These are phyloP conservation scores for Microctonus aethiopoides DNA, from an alignment of 2,888 invertebrate genomes.

Conservation along the genomic window DNA sequence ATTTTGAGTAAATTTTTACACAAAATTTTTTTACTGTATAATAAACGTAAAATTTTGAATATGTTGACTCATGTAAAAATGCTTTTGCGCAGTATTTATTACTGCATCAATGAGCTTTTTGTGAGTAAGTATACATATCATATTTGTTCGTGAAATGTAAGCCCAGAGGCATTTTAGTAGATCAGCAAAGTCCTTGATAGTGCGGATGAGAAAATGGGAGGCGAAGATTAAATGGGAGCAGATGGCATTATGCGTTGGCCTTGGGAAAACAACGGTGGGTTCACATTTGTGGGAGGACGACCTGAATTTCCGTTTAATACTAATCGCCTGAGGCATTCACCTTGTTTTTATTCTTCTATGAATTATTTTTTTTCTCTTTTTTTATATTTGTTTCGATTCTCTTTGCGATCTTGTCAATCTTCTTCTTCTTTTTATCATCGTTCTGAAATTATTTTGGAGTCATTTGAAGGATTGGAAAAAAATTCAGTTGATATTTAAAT, in stretches of 20 bases:
- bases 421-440: too few species aligned
- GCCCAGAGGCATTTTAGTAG: constrained; percentile 10
- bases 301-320: constrained; percentile 32
- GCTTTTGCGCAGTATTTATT: background rate
- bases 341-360: constrained; percentile 9
- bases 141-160: constrained; percentile 9
- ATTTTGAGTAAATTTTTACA: too few species aligned
- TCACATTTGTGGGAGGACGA: constrained; percentile 20
- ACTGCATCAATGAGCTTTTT: background rate
- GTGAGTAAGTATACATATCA: background rate
- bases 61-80: too few species aligned
- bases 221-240: constrained; percentile 23
- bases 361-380: background rate
- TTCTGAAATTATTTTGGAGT: too few species aligned
- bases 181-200: constrained; percentile 12
- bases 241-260: constrained; percentile 14
- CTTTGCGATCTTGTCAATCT: background rate
- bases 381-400: background rate
- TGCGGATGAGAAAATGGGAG: background rate
- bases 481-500: too few species aligned
- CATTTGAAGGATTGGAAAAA: too few species aligned
- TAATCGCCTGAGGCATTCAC: constrained; percentile 21
- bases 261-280: constrained; percentile 19
- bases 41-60: too few species aligned
- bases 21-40: too few species aligned